Evolutionary conservation across 1,140 invertebrate genomes (phyloP), one percentile per base, ranked within the genome.

Genomic region (Thrips palmi): DNA sequence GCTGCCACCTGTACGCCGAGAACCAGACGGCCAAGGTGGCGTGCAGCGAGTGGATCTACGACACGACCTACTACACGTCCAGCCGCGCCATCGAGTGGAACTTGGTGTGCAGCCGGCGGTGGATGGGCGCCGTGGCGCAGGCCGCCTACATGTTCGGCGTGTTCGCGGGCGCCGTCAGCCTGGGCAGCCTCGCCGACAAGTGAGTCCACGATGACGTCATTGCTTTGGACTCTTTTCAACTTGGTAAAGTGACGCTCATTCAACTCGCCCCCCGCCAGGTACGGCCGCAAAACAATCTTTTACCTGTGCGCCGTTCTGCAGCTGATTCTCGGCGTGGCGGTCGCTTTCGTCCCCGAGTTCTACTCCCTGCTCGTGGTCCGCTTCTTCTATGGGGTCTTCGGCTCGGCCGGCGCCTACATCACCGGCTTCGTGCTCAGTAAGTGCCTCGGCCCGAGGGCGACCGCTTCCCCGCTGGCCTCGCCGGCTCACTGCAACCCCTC

Each of bases 71-170:
- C 48, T 74, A 76, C 45, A 54, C 70, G 38, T 70, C 68, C 1
- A 77, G 77, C 0, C 64, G 71, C 38, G 73, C 64, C 5, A 82
- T 80, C 2, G 77, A 72, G 60, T 92, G 83, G 80, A 60, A 83
- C 49, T 68, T 91, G 23, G 81, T 92, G 0, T 93, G 88, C 52
- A 69, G 78, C 34, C 56, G 63, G 37, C 61, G 79, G 40, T 89
- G 80, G 79, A 74, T 77, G 65, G 71, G 77, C 2, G 74, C 84
- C 1, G 53, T 82, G 10, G 74, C 79, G 1, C 83, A 89, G 51
- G 78, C 65, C 1, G 53, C 67, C 5, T 91, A 85, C 53, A 91
- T 93, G 83, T 63, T 86, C 39, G 88, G 88, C n/a, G 80, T 86
- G 7, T 81, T 91, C 33, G 64, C 74, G 4, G 86, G 87, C 3